phyloP scores from a whole-genome alignment of 2,797 vertebrate genomes.

The Tauraco hartlaubi region DNA sequence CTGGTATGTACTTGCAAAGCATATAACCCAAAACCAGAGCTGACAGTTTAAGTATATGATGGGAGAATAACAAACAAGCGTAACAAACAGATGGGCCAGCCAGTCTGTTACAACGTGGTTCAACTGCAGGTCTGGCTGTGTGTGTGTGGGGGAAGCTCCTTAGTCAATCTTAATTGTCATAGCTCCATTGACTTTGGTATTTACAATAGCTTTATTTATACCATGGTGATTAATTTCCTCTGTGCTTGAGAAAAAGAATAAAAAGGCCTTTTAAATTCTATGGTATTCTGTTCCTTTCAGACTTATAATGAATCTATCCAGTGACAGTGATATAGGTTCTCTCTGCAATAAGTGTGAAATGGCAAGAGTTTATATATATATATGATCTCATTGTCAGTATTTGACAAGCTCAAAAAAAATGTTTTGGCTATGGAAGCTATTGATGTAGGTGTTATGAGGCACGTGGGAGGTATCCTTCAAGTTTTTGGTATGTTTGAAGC shows the following conservation, averaged over 20 bases:
- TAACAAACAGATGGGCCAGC: slow-evolving; percentile 48
- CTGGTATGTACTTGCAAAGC: neutral
- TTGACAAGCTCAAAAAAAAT: slow-evolving; percentile 29
- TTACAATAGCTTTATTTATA: neutral
- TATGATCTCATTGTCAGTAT: slow-evolving; percentile 18
- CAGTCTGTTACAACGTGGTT: slow-evolving; percentile 24
- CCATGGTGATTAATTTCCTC: neutral
- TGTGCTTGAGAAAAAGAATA: neutral
- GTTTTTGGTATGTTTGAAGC: neutral
- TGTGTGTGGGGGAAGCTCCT: neutral
- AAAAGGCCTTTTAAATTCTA: neutral
- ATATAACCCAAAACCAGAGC: neutral
- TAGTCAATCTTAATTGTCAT: slow-evolving; percentile 10
- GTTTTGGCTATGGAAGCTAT: slow-evolving; percentile 25
- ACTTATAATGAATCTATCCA: neutral
- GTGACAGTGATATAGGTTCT: neutral
- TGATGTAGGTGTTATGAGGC: neutral
- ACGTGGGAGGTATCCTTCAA: neutral
- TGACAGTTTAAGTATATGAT: neutral
- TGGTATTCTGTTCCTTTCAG: neutral
- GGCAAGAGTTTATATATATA: neutral
- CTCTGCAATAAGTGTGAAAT: slow-evolving; percentile 16
- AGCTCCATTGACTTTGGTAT: neutral
- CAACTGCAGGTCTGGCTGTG: slow-evolving; percentile 7
- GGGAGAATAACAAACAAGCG: neutral